Evolutionary conservation across 2,797 vertebrate genomes (phyloP).

Genomic region (Aulostomus chinensis): DNA sequence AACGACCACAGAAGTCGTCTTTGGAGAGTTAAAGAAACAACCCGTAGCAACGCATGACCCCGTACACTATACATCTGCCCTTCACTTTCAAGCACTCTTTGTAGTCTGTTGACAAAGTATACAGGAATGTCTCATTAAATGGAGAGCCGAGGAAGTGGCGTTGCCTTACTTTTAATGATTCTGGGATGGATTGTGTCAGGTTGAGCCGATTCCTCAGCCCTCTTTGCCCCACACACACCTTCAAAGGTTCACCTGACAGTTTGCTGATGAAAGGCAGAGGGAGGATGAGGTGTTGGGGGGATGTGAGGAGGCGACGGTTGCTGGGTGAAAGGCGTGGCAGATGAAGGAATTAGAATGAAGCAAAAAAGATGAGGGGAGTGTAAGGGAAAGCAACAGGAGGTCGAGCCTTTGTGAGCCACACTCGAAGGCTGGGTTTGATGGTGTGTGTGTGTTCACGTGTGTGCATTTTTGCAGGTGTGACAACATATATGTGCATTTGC

Average conservation of each 20-base stretch:
- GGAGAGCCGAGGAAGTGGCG: neutral
- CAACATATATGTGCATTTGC: neutral
- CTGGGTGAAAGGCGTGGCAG: slow-evolving; percentile 13
- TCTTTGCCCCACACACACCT: neutral
- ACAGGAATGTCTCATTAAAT: slow-evolving; percentile 11
- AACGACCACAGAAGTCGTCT: slow-evolving; percentile 20
- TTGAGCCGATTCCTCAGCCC: neutral
- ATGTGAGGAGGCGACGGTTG: neutral
- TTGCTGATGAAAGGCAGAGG: slow-evolving; percentile 28
- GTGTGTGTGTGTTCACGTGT: neutral
- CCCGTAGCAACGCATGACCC: slow-evolving; percentile 5
- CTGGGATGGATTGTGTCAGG: slow-evolving; percentile 11
- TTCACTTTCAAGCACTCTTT: slow-evolving; percentile 25
- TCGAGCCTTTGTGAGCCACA: slow-evolving; percentile 5
- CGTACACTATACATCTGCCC: slow-evolving; percentile 1
- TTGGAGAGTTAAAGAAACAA: slow-evolving; percentile 24
- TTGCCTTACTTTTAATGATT: slow-evolving; percentile 14
- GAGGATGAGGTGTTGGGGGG: neutral
- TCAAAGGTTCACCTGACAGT: slow-evolving; percentile 32
- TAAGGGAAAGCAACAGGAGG: neutral
- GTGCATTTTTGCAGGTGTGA: neutral
- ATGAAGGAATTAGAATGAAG: slow-evolving; percentile 1
- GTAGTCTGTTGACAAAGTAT: slow-evolving; percentile 23
- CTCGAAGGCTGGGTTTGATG: slow-evolving; percentile 2
- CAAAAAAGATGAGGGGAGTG: neutral